Percentiles rank a stretch among this genome's conserved stretches.
Conservation (phyloP, 2,113 vertebrate species). For the Paratilapia polleni region DNA sequence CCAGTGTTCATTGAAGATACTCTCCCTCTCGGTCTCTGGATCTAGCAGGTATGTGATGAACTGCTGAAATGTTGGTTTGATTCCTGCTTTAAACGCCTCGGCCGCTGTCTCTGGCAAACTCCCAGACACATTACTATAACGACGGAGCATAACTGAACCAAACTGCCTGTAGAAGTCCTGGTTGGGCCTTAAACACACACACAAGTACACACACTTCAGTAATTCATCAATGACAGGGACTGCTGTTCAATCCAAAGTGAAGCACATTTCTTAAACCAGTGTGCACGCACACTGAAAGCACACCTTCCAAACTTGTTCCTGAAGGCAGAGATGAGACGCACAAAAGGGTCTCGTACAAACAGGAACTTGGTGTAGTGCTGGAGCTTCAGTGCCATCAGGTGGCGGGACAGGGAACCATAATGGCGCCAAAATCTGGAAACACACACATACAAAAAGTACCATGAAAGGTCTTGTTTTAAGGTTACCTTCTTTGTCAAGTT, state of each 20-base stretch:
- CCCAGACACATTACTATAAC: slow-evolving; percentile 79
- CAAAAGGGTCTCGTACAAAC: slow-evolving; percentile 95
- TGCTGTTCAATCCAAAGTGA: not conserved
- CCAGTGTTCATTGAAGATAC: slow-evolving; percentile 78
- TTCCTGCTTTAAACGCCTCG: slow-evolving; percentile 85
- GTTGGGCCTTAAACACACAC: slow-evolving; percentile 81
- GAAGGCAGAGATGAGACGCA: slow-evolving; percentile 94
- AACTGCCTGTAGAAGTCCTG: slow-evolving; percentile 90
- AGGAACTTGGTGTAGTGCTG: slow-evolving; percentile 95
- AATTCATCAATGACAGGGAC: not conserved
- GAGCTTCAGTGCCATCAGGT: slow-evolving; percentile 80
- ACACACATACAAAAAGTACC: not conserved
- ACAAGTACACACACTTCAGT: slow-evolving; percentile 1
- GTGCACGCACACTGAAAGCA: not conserved
- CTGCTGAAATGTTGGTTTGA: slow-evolving; percentile 88
- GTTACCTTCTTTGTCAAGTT: not conserved
- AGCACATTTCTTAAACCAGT: not conserved
- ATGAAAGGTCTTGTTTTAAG: not conserved
- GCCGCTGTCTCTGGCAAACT: slow-evolving; percentile 85
- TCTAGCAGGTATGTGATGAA: slow-evolving; percentile 93
- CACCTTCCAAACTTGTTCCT: slow-evolving; percentile 90
- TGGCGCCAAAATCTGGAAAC: slow-evolving; percentile 79
- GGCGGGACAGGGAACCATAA: slow-evolving; percentile 74
- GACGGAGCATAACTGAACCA: slow-evolving; percentile 84
- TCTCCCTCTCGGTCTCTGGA: slow-evolving; percentile 57